Percentiles rank a stretch among this genome's conserved stretches.
Conservation (phyloP, 2,888 invertebrate genomes). For the Operophtera brumata region DNA sequence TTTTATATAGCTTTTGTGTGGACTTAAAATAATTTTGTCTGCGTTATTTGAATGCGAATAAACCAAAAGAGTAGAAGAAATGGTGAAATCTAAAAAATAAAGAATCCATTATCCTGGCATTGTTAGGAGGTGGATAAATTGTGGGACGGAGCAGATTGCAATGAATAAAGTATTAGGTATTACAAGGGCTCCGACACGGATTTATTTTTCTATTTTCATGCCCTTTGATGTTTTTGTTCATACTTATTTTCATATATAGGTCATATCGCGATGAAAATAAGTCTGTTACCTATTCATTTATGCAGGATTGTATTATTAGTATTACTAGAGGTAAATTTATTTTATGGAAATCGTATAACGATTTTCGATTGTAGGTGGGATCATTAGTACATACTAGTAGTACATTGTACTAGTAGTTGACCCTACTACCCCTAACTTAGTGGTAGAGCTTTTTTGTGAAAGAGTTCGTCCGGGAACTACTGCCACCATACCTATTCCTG, state of each 20-base stretch:
- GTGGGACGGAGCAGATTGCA: conserved; percentile 22
- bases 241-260: not conserved
- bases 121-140: conserved; percentile 28
- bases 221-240: not conserved
- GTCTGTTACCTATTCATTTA: too few relatives aligned
- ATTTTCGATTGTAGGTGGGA: too few relatives aligned
- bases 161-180: conserved; percentile 26
- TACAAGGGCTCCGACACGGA: conserved; percentile 17
- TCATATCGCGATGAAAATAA: not conserved
- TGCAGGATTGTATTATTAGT: too few relatives aligned
- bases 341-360: too few relatives aligned
- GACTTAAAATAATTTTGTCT: not conserved
- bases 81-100: conserved; percentile 22
- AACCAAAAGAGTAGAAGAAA: not conserved
- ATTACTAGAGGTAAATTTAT: too few relatives aligned
- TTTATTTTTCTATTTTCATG: conserved; percentile 12
- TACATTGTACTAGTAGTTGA: too few relatives aligned
- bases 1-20: not conserved
- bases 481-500: too few relatives aligned
- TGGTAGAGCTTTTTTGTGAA: too few relatives aligned
- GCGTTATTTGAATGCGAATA: not conserved
- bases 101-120: conserved; percentile 26
- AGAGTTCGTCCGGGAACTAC: too few relatives aligned
- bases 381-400: too few relatives aligned
- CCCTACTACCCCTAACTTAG: too few relatives aligned